A percentile compares a stretch with the other conserved stretches of the same genome.
Evolutionary conservation across 2,797 vertebrate species (phyloP).

Genomic region (Scolopax bukidnonensis): DNA sequence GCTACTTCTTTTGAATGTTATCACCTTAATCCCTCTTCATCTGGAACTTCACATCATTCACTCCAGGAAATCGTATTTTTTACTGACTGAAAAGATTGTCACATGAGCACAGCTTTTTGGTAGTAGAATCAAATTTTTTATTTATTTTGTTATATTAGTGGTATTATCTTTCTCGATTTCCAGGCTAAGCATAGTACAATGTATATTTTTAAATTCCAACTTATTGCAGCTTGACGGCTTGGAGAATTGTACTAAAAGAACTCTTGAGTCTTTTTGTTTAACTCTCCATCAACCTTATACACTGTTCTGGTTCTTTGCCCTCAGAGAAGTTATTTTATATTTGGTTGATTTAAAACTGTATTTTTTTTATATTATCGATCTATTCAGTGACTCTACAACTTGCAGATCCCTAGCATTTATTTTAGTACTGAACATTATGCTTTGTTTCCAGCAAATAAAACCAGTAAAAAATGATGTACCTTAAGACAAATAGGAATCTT

Average conservation of each 20-base stretch:
- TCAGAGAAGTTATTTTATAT: slow-evolving; percentile 60
- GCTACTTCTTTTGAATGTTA: not conserved
- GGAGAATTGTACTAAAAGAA: slow-evolving; percentile 10
- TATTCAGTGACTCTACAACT: not conserved
- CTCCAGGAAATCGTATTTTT: not conserved
- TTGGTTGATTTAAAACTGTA: slow-evolving; percentile 27
- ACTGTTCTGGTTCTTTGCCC: slow-evolving; percentile 56
- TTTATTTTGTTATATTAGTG: not conserved
- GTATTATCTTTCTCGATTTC: not conserved
- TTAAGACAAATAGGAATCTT: slow-evolving; percentile 53
- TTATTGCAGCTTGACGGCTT: not conserved
- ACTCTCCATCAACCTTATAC: not conserved
- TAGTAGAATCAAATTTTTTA: not conserved
- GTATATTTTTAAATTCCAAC: slow-evolving; percentile 22
- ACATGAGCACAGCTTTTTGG: not conserved
- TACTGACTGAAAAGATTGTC: not conserved
- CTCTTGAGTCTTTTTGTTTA: slow-evolving; percentile 45
- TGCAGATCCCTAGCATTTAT: slow-evolving; percentile 7
- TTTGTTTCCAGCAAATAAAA: slow-evolving; percentile 46
- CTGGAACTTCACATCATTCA: not conserved
- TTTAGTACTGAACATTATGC: slow-evolving; percentile 6
- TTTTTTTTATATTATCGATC: slow-evolving; percentile 61
- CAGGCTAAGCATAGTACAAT: not conserved
- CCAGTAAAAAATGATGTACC: slow-evolving; percentile 61
- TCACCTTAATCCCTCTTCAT: slow-evolving; percentile 5